Base-by-base conservation (phyloP, 2,113 vertebrate genomes). In the Noturus placidus region DNA sequence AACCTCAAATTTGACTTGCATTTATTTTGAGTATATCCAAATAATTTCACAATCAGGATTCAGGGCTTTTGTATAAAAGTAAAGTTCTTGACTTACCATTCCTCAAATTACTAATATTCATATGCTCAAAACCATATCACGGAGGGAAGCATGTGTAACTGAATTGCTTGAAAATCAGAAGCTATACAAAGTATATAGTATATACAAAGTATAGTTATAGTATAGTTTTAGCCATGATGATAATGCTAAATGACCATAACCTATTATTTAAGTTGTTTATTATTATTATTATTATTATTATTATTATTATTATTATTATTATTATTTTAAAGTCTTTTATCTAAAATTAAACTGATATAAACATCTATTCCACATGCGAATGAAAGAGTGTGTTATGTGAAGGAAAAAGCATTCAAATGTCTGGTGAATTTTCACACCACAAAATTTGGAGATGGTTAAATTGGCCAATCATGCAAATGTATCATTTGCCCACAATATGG, bases 1-100 rank as follows among this genome's bases (percentile, higher is more conserved):
- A 65, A 86, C 85, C 85, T 65, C 74, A 67, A 7, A 79, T 86
- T 86, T 86, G 74, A 86, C 42, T 78, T 61, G 56, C 35, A 77
- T 4, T 42, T 86, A 42, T 63, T 86, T 86, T 85, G 70, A 38
- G 25, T 63, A 33, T 86, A 78, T 30, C 14, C 85, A 86, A 86
- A 86, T 15, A 33, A 54, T 65, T 78, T n/a, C 19, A 15, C 67
- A 67, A 50, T 25, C 54, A 57, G 33, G 56, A 61, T 82, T 61
- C 11, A 61, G 20, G 35, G 13, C 4, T 33, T 14, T 54, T 42
- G 30, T 42, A 61, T 82, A 13, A 42, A 82, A 61, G 33, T 61
- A 3, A 81, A 81, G 35, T 35, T 35, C 19, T 35, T 35, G 14
- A 22, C 30, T 22, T 35, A 57, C 10, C 9, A 82, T 81, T 80